These are phyloP conservation scores for Enteromius afrohamiltoni DNA, from an alignment of 2,797 vertebrate species.

Conservation along the genomic window DNA sequence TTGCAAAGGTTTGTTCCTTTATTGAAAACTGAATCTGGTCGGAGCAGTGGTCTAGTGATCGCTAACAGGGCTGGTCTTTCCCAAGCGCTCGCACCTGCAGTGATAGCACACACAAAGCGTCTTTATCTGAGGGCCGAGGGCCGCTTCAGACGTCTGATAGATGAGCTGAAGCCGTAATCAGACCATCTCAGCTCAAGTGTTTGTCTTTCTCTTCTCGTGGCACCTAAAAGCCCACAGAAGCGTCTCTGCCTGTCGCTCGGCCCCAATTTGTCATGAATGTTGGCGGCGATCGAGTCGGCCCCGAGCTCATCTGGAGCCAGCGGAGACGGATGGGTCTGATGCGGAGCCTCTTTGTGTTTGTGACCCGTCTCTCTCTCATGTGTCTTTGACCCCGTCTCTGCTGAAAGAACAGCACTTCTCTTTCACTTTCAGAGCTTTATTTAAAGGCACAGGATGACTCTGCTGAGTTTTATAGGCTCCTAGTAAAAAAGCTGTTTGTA, in stretches of 20 bases:
- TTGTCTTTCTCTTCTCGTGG: slow-evolving; percentile 61
- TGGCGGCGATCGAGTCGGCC: slow-evolving; percentile 35
- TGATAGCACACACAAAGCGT: slow-evolving; percentile 20
- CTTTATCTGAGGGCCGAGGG: slow-evolving; percentile 50
- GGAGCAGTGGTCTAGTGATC: no score
- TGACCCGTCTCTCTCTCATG: slow-evolving; percentile 43
- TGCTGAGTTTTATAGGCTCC: background rate
- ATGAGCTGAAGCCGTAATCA: slow-evolving; percentile 55
- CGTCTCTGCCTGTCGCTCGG: slow-evolving; percentile 61
- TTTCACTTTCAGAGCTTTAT: no score
- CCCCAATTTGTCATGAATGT: slow-evolving; percentile 70
- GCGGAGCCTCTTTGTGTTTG: slow-evolving; percentile 48
- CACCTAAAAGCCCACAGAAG: slow-evolving; percentile 64
- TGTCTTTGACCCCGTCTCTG: slow-evolving; percentile 45
- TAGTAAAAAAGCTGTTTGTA: background rate
- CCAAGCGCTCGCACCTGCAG: no score
- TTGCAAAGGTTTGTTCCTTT: background rate
- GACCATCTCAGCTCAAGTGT: slow-evolving; percentile 61
- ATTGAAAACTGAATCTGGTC: no score
- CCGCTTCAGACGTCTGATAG: slow-evolving; percentile 52
- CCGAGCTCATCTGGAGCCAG: slow-evolving; percentile 69
- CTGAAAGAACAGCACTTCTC: no score
- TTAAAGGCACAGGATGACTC: background rate
- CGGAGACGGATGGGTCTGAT: slow-evolving; percentile 71
- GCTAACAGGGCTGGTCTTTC: no score